Conservation (phyloP, 2,797 vertebrate species). For the Onychomys arenicola region DNA sequence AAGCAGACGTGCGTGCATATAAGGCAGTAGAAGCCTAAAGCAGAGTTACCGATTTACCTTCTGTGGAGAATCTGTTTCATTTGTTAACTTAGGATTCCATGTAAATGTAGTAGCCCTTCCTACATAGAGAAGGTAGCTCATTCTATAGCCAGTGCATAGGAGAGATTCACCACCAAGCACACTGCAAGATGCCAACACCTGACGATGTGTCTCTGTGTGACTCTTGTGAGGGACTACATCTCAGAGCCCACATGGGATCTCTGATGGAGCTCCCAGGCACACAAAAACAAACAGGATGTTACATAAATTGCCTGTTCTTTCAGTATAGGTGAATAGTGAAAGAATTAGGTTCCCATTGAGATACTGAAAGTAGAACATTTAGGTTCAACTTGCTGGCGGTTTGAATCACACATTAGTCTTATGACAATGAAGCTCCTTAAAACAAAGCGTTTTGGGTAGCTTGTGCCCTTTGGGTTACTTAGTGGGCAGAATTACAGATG, state of each 20-base stretch:
- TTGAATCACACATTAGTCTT: background rate
- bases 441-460: background rate
- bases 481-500: conserved; percentile 1
- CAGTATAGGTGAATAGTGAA: background rate
- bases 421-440: background rate
- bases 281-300: background rate
- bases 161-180: background rate
- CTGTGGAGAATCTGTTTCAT: background rate
- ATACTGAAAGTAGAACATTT: background rate
- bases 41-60: conserved; percentile 3
- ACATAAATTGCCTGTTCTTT: background rate
- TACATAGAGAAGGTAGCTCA: background rate
- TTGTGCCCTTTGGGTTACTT: background rate
- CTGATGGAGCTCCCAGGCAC: background rate
- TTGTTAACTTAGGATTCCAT: background rate
- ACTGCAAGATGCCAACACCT: background rate
- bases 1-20: background rate
- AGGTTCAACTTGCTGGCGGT: background rate
- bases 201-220: background rate
- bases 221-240: background rate
- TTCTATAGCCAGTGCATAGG: background rate
- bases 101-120: background rate
- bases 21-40: background rate
- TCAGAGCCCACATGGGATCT: background rate
- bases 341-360: background rate